Evolutionary conservation across 2,113 vertebrate species (phyloP).

Genomic region (Terrapene triunguis): DNA sequence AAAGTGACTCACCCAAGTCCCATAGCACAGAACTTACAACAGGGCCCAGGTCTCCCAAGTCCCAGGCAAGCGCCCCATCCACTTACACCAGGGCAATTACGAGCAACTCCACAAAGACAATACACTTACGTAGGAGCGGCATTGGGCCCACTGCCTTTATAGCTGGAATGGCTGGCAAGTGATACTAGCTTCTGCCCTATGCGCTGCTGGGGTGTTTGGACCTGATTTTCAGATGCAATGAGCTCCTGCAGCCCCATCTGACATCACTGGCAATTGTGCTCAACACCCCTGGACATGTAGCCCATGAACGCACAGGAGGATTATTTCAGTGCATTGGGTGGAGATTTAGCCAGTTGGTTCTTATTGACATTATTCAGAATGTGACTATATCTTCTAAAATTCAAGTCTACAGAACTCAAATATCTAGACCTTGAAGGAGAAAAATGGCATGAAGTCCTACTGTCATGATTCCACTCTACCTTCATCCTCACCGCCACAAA

Average conservation of each 20-base stretch:
- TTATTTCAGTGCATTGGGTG: background rate
- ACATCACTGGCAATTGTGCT: background rate
- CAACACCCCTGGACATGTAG: background rate
- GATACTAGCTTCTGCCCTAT: fast-evolving
- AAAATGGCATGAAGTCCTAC: background rate
- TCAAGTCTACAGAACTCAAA: background rate
- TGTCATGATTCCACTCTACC: background rate
- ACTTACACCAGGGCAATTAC: background rate
- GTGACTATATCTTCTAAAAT: background rate
- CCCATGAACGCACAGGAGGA: fast-evolving
- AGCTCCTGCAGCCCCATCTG: background rate
- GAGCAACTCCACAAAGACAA: background rate
- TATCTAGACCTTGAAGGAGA: background rate
- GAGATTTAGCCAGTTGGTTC: background rate
- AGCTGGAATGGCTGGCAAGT: background rate
- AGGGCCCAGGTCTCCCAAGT: background rate
- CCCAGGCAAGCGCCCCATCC: background rate
- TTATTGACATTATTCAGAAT: background rate
- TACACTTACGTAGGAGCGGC: background rate
- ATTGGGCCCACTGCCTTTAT: background rate
- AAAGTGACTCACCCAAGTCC: background rate
- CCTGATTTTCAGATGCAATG: fast-evolving
- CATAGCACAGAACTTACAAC: background rate
- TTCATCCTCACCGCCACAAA: background rate
- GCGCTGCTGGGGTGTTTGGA: background rate